These are phyloP conservation scores for Ceramica pisi DNA, from an alignment of 2,888 invertebrate genomes.

Conservation along the genomic window DNA sequence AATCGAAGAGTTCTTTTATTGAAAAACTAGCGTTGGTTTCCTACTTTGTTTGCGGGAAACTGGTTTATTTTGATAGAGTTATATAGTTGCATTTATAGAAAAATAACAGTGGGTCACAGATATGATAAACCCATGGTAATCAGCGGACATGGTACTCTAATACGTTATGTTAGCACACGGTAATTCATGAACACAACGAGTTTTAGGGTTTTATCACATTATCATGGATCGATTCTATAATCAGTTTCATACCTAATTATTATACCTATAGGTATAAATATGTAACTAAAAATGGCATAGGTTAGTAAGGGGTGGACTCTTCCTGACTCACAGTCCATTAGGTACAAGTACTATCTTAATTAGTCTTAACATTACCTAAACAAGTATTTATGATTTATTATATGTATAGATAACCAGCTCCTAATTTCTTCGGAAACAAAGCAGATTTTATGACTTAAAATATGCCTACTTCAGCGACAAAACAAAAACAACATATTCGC, in stretches of 20 bases:
- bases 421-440: not conserved
- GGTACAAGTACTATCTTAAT: not conserved
- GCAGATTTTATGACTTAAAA: not conserved
- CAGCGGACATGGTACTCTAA: too few species aligned
- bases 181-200: too few species aligned
- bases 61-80: constrained; percentile 3
- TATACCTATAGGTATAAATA: too few species aligned
- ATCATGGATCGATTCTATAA: too few species aligned
- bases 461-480: not conserved
- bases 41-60: constrained; percentile 4
- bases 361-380: not conserved
- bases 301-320: not conserved
- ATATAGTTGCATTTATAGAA: not conserved
- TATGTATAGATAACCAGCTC: not conserved
- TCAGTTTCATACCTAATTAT: not conserved
- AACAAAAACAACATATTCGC: too few species aligned
- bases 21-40: constrained; percentile 37
- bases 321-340: not conserved
- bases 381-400: not conserved
- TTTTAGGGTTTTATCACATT: too few species aligned
- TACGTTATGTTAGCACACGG: too few species aligned
- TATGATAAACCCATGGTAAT: not conserved
- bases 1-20: constrained; percentile 48
- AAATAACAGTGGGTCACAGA: not conserved
- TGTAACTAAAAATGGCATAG: too few species aligned